Conservation (phyloP, 2,113 vertebrate genomes). For the Dipodomys stephensi region DNA sequence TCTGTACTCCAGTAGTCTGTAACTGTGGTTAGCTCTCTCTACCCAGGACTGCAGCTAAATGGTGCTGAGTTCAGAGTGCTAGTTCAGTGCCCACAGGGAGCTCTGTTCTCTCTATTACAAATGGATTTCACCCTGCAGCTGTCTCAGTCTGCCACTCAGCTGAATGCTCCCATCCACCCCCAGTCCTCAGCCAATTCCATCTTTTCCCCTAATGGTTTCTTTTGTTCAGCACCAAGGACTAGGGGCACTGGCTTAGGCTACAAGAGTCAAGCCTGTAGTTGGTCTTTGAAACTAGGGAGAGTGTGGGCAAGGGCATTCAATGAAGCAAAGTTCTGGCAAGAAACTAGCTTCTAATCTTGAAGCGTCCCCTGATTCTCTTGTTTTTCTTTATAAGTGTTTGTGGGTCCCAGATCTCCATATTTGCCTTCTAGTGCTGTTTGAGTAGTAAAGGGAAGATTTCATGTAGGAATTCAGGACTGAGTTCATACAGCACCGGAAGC, state of each 20-base stretch:
- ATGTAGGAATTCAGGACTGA: background rate
- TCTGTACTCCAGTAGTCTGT: background rate
- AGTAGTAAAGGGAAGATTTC: background rate
- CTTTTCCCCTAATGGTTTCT: constrained; percentile 3
- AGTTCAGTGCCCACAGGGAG: background rate
- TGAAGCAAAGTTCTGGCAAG: constrained; percentile 39
- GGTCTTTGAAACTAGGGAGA: constrained; percentile 60
- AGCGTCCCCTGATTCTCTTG: constrained; percentile 29
- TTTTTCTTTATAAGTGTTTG: constrained; percentile 53
- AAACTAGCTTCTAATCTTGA: constrained; percentile 49
- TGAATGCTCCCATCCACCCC: background rate
- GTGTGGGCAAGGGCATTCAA: constrained; percentile 15
- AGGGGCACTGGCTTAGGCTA: background rate
- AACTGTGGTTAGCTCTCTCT: background rate
- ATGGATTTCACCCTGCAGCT: background rate
- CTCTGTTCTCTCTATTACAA: background rate
- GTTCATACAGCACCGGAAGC: background rate
- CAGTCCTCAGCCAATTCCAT: constrained; percentile 21
- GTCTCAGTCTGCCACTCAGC: constrained; percentile 21
- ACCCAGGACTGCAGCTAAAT: background rate
- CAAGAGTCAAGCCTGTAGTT: background rate
- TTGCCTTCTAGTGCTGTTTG: constrained; percentile 27
- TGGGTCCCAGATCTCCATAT: background rate
- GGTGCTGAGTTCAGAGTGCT: background rate
- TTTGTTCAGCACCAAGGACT: constrained; percentile 36